Percentiles rank a stretch among this genome's conserved stretches.
phyloP scores from a whole-genome alignment of 37 sponge, comb jelly and placozoan species.

The Oscarella lobularis region DNA sequence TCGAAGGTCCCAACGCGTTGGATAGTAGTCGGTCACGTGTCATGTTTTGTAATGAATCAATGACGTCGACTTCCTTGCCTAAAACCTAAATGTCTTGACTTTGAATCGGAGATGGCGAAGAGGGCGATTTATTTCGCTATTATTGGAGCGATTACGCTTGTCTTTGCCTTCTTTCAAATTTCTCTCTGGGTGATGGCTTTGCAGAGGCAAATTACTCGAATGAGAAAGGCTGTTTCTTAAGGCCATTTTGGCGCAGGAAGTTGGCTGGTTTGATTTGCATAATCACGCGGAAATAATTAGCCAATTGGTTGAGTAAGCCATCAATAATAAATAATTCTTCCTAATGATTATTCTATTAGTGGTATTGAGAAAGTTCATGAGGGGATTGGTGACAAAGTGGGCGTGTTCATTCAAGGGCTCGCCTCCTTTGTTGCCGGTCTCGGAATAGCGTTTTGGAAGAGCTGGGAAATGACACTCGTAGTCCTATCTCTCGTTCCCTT shows the following conservation, averaged over 20 bases:
- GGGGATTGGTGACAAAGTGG: constrained; percentile 85
- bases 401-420: constrained; percentile 43
- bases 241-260: not conserved
- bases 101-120: not conserved
- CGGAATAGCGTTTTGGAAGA: constrained; percentile 43
- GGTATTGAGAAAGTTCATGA: constrained; percentile 88
- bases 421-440: constrained; percentile 63
- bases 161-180: not conserved
- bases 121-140: not conserved
- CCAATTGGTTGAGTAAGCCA: not conserved
- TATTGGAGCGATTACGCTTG: not conserved
- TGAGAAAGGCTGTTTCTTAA: not conserved
- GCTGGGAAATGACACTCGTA: constrained; percentile 82
- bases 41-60: too few species aligned
- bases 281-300: not conserved
- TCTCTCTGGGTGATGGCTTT: not conserved
- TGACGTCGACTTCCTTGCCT: too few species aligned
- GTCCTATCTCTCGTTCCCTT: constrained; percentile 46
- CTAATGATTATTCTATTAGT: constrained; percentile 32
- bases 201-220: not conserved
- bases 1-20: too few species aligned
- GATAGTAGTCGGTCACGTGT: too few species aligned
- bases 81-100: not conserved
- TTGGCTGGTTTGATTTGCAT: not conserved
- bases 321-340: too few species aligned